These are phyloP conservation scores for Drosophila nigrodunni DNA, from an alignment of 1,140 invertebrate species.

Conservation along the genomic window DNA sequence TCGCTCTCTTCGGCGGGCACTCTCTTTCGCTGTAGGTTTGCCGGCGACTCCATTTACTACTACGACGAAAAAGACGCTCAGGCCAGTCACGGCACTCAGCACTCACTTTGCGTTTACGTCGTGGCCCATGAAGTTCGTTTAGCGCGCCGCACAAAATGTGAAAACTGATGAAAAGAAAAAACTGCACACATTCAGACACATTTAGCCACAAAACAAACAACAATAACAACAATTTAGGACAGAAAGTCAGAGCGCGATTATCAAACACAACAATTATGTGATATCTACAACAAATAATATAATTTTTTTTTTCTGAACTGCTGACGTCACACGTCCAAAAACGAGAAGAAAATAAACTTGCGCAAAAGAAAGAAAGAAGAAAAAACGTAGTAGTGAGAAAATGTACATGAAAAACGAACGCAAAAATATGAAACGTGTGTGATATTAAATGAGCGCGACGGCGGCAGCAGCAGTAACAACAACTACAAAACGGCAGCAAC, in stretches of 20 bases:
- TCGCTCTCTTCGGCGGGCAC: slow-evolving; percentile 6
- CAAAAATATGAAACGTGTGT: slow-evolving; percentile 79
- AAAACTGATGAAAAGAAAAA: slow-evolving; percentile 49
- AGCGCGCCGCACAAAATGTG: slow-evolving; percentile 63
- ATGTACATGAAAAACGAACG: slow-evolving; percentile 53
- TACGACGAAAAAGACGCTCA: slow-evolving; percentile 36
- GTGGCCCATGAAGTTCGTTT: slow-evolving; percentile 72
- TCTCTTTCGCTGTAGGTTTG: slow-evolving; percentile 48
- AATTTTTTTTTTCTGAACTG: slow-evolving; percentile 46
- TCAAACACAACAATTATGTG: slow-evolving; percentile 68
- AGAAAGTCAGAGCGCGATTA: slow-evolving; percentile 13
- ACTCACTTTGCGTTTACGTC: slow-evolving; percentile 67
- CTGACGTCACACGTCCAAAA: slow-evolving; percentile 67
- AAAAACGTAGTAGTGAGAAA: slow-evolving; percentile 45
- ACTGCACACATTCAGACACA: slow-evolving; percentile 41
- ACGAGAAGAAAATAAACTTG: slow-evolving; percentile 35
- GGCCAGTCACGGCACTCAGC: slow-evolving; percentile 23
- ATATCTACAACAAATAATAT: slow-evolving; percentile 66
- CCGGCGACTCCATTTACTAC: slow-evolving; percentile 55
- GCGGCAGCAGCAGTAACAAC: slow-evolving; percentile 39
- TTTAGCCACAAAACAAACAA: slow-evolving; percentile 47
- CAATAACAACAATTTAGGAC: slow-evolving; percentile 44
- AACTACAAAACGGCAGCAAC: slow-evolving; percentile 28
- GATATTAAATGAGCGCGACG: slow-evolving; percentile 73
- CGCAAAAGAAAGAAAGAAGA: slow-evolving; percentile 43